Conservation (phyloP, 2,797 vertebrate species). For the Oophaga sylvatica region DNA sequence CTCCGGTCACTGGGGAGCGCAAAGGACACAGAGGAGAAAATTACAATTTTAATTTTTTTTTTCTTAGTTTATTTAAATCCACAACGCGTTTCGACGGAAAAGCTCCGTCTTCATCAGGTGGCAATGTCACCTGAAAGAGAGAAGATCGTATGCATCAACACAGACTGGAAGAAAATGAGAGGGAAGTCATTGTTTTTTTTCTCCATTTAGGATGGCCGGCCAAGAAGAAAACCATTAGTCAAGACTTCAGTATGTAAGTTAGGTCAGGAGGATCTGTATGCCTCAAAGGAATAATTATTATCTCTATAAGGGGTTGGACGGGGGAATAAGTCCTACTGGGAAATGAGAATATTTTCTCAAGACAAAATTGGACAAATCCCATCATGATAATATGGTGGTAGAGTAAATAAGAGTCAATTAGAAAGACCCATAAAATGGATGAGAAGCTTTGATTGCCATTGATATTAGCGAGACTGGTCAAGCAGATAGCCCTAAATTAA, state of each 20-base stretch:
- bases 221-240: background rate
- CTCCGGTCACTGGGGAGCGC: no score
- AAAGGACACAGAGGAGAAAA: no score
- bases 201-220: background rate
- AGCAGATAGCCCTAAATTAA: background rate
- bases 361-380: background rate
- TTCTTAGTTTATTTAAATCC: no score
- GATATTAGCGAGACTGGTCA: background rate
- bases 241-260: background rate
- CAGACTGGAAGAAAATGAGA: background rate
- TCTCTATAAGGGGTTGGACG: background rate
- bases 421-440: background rate
- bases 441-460: background rate
- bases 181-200: background rate
- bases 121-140: background rate
- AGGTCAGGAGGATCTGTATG: background rate
- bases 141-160: slow-evolving; percentile 1
- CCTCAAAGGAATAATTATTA: background rate
- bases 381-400: background rate
- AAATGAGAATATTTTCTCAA: background rate
- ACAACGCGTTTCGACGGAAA: no score
- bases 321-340: background rate
- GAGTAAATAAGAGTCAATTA: background rate
- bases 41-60: no score
- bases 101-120: no score